Percentiles rank a stretch among this genome's conserved stretches.
Evolutionary conservation across 2,797 vertebrate genomes (phyloP).

Genomic region (Semaprochilodus insignis): DNA sequence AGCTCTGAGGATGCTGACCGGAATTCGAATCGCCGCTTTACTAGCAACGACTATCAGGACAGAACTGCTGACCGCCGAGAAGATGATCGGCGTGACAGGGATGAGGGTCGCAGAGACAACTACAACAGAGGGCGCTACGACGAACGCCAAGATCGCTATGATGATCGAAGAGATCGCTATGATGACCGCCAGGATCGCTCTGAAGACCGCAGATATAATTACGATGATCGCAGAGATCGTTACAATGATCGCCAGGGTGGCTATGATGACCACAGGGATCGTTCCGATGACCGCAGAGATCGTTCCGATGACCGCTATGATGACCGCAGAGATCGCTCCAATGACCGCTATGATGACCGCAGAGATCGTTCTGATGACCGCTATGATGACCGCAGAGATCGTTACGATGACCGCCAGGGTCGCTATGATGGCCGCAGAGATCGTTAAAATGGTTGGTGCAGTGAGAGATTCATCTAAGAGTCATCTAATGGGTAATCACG

Average conservation of each 20-base stretch:
- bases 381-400: slow-evolving; percentile 41
- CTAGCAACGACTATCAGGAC: slow-evolving; percentile 47
- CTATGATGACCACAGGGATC: slow-evolving; percentile 47
- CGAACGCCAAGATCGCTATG: not conserved
- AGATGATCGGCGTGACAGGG: slow-evolving; percentile 45
- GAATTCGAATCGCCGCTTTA: not conserved
- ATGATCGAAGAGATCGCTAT: not conserved
- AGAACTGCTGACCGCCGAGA: slow-evolving; percentile 9
- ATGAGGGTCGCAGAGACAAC: slow-evolving; percentile 47
- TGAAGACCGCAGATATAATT: slow-evolving; percentile 55
- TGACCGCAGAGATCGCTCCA: not conserved
- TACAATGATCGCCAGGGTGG: slow-evolving; percentile 27
- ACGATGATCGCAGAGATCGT: slow-evolving; percentile 48
- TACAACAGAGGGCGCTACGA: slow-evolving; percentile 12
- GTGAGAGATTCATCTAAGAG: slow-evolving; percentile 32
- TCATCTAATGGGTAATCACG: not conserved
- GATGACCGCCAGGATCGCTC: slow-evolving; percentile 45
- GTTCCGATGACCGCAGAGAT: not conserved
- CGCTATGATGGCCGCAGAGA: slow-evolving; percentile 32
- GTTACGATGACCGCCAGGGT: not conserved
- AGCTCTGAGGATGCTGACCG: slow-evolving; percentile 21
- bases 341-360: not conserved
- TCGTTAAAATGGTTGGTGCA: not conserved
- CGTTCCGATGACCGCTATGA: slow-evolving; percentile 28
- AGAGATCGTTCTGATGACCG: slow-evolving; percentile 48